Conservation (phyloP, 2,113 vertebrate species). For the Gracilinanus agilis region DNA sequence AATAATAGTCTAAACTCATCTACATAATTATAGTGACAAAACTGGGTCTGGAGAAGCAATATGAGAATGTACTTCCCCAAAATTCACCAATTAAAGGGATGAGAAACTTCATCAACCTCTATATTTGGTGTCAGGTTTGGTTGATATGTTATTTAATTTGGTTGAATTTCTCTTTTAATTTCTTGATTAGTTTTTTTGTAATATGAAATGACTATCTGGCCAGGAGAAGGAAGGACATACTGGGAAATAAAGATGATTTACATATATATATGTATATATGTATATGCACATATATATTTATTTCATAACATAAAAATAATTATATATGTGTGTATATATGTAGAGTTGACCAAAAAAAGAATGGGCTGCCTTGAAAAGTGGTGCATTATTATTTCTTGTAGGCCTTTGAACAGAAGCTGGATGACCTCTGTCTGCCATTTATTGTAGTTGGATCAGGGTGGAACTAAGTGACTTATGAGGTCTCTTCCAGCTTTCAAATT, state of each 20-base stretch:
- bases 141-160: no score
- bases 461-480: neutral
- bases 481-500: neutral
- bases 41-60: neutral
- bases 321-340: no score
- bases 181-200: no score
- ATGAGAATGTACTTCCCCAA: neutral
- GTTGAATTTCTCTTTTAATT: no score
- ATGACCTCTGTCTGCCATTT: neutral
- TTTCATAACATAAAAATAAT: no score
- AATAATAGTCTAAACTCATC: neutral
- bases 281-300: no score
- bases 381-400: neutral
- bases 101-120: neutral
- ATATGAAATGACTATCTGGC: no score
- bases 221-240: no score
- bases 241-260: no score
- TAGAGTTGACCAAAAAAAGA: neutral
- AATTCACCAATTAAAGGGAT: no score
- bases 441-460: neutral
- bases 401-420: neutral
- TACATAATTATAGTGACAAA: neutral
- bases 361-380: neutral
- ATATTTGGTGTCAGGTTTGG: no score
- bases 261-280: no score